These are phyloP conservation scores for Copsychus sechellarum DNA, from an alignment of 2,113 vertebrate genomes.

Conservation along the genomic window DNA sequence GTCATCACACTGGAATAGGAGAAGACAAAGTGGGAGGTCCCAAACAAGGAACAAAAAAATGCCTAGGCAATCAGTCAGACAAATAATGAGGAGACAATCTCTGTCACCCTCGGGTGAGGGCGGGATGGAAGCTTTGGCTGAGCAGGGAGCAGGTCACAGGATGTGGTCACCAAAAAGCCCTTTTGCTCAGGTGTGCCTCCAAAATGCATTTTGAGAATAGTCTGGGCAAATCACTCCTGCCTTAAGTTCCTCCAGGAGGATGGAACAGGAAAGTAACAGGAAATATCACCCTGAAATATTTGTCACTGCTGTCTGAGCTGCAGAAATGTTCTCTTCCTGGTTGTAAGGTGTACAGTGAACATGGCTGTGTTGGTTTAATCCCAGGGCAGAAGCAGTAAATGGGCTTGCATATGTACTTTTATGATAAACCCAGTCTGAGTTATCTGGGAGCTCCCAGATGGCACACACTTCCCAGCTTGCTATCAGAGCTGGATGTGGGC, in stretches of 20 bases:
- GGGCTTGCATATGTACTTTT: not conserved
- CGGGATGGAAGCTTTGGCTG: accelerated
- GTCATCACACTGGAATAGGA: not conserved
- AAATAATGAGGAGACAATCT: not conserved
- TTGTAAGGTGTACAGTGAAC: not conserved
- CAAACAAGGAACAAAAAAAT: not conserved
- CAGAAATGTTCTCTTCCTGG: not conserved
- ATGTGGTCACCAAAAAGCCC: not conserved
- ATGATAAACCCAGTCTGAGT: not conserved
- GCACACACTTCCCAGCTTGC: not conserved
- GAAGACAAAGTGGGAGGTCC: not conserved
- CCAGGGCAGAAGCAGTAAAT: not conserved
- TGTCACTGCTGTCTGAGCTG: not conserved
- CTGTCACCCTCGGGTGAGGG: not conserved
- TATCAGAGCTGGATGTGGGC: not conserved
- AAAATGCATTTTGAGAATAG: not conserved
- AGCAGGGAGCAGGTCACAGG: not conserved
- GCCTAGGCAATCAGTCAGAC: not conserved
- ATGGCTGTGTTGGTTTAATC: not conserved
- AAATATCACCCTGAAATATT: not conserved
- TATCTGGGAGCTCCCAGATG: not conserved
- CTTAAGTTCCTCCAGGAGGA: not conserved
- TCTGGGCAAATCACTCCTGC: not conserved
- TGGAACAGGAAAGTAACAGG: not conserved
- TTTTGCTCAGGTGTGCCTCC: not conserved